Evolutionary conservation across 2,113 vertebrate genomes (phyloP).

Genomic region (Vireo altiloquus): DNA sequence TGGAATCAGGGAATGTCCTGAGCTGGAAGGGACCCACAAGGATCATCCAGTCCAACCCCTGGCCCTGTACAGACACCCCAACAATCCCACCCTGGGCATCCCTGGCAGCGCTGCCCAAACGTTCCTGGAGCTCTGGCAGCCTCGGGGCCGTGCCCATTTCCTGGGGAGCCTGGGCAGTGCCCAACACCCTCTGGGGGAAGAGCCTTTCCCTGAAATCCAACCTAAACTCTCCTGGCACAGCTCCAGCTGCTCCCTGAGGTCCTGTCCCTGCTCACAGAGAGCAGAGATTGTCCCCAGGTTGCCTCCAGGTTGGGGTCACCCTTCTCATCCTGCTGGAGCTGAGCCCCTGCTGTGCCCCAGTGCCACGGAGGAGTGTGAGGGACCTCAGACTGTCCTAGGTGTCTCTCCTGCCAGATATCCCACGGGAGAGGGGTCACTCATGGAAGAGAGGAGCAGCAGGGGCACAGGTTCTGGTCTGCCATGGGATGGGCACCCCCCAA

Average conservation of each 20-base stretch:
- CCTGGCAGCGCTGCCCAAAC: fast-evolving
- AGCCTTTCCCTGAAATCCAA: neutral
- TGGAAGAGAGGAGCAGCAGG: neutral
- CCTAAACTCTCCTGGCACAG: fast-evolving
- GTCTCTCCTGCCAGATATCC: neutral
- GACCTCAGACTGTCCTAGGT: neutral
- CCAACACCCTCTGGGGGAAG: neutral
- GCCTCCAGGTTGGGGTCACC: neutral
- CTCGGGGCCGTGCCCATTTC: neutral
- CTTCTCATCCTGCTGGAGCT: neutral
- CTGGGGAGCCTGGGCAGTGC: neutral
- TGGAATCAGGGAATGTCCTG: neutral
- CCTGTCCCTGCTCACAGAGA: neutral
- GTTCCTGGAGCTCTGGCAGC: neutral
- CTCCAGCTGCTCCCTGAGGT: fast-evolving
- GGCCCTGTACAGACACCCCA: neutral
- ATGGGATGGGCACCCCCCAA: neutral
- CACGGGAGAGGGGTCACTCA: neutral
- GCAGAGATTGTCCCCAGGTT: neutral
- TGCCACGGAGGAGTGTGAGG: neutral
- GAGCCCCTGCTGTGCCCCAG: neutral
- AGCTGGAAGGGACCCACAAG: neutral
- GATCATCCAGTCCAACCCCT: fast-evolving
- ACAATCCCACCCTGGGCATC: neutral
- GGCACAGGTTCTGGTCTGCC: neutral